These are phyloP conservation scores for Cheirogaleus major DNA, from an alignment of 2,797 vertebrate genomes.

Conservation along the genomic window DNA sequence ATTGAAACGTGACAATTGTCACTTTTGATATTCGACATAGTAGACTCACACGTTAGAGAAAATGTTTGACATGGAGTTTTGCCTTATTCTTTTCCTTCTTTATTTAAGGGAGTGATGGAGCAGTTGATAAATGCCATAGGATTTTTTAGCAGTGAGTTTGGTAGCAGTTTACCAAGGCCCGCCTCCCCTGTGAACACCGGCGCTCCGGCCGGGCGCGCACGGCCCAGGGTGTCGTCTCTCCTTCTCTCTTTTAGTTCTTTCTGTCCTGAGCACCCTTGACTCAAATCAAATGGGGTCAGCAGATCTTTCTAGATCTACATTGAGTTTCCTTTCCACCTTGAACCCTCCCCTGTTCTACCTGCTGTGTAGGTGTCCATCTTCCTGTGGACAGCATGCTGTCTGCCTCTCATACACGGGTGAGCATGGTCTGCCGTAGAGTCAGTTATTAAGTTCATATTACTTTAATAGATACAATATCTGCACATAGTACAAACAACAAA, in stretches of 20 bases:
- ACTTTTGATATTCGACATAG: background rate
- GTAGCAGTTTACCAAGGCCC: background rate
- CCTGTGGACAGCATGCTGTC: background rate
- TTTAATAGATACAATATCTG: background rate
- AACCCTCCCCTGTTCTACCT: background rate
- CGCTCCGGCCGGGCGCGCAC: background rate
- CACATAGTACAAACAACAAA: background rate
- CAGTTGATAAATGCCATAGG: background rate
- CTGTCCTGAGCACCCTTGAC: background rate
- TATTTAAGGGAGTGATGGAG: background rate
- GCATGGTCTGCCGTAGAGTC: background rate
- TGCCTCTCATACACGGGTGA: background rate
- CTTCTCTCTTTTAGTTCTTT: background rate
- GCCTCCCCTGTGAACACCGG: background rate
- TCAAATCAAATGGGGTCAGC: background rate
- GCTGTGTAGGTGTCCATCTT: background rate
- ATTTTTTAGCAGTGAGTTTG: background rate
- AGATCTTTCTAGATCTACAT: background rate
- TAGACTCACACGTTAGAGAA: background rate
- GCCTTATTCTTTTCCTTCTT: background rate
- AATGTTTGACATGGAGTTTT: background rate
- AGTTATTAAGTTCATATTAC: background rate
- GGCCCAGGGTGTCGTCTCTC: background rate
- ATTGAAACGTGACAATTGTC: background rate
- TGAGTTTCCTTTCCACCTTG: background rate